Evolutionary conservation across 2,888 invertebrate genomes (phyloP), one percentile per base, ranked within the genome.

Genomic region (Xylophagus ater): DNA sequence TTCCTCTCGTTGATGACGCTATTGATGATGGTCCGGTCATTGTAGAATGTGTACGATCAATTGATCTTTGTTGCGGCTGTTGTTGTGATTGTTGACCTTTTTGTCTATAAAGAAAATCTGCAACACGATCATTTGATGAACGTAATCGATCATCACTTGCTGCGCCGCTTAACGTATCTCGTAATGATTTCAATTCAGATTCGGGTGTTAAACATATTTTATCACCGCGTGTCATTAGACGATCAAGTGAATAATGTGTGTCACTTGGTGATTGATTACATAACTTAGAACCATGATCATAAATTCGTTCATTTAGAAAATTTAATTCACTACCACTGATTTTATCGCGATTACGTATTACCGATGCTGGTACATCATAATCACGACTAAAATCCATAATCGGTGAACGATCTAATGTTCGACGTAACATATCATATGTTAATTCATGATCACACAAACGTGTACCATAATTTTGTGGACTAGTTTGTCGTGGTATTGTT

Each of bases 361-460:
- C 39, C 8, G 52, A 40, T 12, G 47, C 46, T 3, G 59, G 59
- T 29, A 59, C 45, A 43, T 62, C 62, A 24, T 57, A 60, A 28
- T 61, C 61, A 5, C 54, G 53, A 34, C 40, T 45, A 37, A 63
- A 65, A 36, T 62, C 62, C 60, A 65, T 63, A 6, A 64, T 62
- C 18, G 60, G 60, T 42, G 59, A 59, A 26, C 59, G 53, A 45
- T 57, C 54, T 23, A 61, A 51, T 0, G 62, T 58, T 42, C 59
- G 56, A 6, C 65, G 55, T 5, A 59, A 45, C 52, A 62, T 56
- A 34, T 65, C 65, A 44, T 62, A 65, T 21, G 63, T 60, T 8
- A 65, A 48, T 42, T 65, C 65, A 40, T 63, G 64, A 46, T 65
- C 65, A 42, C 64, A 64, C 3, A 63, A 48, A 1, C 65, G 54